Evolutionary conservation across 92 coral and sea anemone genomes (phyloP), one percentile per base, ranked within the genome.

Genomic region (Bergia puertoricense): DNA sequence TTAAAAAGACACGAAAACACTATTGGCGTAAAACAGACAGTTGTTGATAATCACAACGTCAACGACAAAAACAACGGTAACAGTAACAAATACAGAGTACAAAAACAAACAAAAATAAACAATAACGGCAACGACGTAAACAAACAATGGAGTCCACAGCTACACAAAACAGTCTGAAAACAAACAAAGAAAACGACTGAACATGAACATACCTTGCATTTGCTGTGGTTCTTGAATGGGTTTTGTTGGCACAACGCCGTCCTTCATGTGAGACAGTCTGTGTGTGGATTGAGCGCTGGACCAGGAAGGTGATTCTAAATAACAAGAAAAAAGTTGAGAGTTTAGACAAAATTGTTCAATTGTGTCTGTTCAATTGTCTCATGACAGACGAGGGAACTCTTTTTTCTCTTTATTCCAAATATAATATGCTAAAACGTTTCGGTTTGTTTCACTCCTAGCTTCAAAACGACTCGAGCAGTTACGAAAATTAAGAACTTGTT

Each of bases 191-290:
- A 30, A 50, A 46, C 10, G 38, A 66, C 40, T n/a, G 59, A 62
- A 81, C 0, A 59, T 59, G 90, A 78, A 93, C 48, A 93, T 88
- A 88, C 90, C 92, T 42, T 88, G 93, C 45, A 93, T 87, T 42
- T 92, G 88, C 79, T 93, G 96, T 8, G 94, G 54, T 74, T 95
- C 96, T 0, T 85, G 81, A 23, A 89, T 82, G 7, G 96, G 90
- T 68, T 94, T 92, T 54, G 91, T 88, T 13, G 98, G 98, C 1
- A 95, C 98, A 76, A 95, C 96, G 5, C 98, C 89, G 68, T 95
- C 98, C 67, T 95, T 95, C 91, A 95, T 91, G 88, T 95, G 98
- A 3, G 98, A 93, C 74, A 95, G 89, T 92, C 98, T 93, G 89
- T 94, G 87, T 0, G 87, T 84, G 22, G 87, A 84, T 11, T 84